Base-by-base conservation (phyloP, 1,140 invertebrate species). In the Heliothis virescens region DNA sequence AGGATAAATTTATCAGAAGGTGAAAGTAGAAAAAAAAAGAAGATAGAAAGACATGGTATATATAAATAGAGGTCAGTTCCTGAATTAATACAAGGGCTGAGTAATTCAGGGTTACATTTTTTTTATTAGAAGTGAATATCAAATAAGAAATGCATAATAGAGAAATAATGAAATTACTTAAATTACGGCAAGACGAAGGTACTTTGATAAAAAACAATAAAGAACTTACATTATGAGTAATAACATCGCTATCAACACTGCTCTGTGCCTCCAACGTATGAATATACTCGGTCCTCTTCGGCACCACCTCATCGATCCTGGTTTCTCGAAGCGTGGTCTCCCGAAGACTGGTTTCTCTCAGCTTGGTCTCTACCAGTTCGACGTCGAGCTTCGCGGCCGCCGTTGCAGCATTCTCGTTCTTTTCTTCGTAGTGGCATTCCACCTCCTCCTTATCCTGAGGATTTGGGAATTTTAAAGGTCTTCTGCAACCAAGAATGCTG, bases 171-270 rank as follows among this genome's bases (percentile, higher is more conserved):
- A 34, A 34, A 34, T 5, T 34, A 34, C 1, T 34, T 7, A 7
- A 3, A 34, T 4, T 4, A 4, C 4, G 34, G 34, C 3, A 34
- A 34, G 34, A 2, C 52, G 0, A 55, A 67, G 21, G 34, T 16
- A n/a, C n/a, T n/a, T 16, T 29, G n/a, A 29, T 62, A 59, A 21
- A 7, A 21, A 60, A 60, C 1, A 60, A 9, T 9, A 15, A 29
- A 53, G n/a, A 9, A 53, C 89, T 92, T 83, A 95, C 94, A 90
- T 95, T 95, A 85, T 95, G 94, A 11, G 90, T 93, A 41, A 95
- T 92, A 57, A 94, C 94, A 88, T 95, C 94, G 62, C 94, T 95
- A 53, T 95, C 94, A 4, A 95, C 90, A 72, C 94, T 95, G 85
- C 94, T 95, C 84, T 95, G 94, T 7, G 93, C 92, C 52, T 95